A percentile compares a stretch with the other conserved stretches of the same genome.
Conservation (phyloP, 2,797 vertebrate genomes). For the Pantherophis vulpinus region DNA sequence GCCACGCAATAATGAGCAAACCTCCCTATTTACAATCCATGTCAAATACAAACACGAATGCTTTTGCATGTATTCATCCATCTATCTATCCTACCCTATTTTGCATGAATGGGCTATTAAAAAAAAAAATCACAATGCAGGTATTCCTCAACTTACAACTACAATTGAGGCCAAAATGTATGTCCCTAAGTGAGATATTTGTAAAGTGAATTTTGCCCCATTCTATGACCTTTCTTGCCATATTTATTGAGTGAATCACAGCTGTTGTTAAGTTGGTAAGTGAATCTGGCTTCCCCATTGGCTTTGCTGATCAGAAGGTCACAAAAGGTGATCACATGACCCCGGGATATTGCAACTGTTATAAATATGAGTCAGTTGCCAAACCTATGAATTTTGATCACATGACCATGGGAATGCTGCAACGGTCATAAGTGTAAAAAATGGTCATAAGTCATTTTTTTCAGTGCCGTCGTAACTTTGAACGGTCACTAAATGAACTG, state of each 20-base stretch:
- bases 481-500: not conserved
- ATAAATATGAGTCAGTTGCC: not conserved
- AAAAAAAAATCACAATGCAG: not conserved
- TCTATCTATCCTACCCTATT: not conserved
- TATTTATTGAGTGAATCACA: not conserved
- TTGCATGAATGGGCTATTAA: not conserved
- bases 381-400: not conserved
- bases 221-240: not conserved
- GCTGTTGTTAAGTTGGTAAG: not conserved
- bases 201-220: not conserved
- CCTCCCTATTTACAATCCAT: not conserved
- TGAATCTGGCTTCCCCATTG: not conserved
- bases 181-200: not conserved
- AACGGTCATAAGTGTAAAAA: not conserved
- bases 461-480: not conserved
- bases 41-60: not conserved
- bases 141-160: not conserved
- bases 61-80: not conserved
- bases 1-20: not conserved
- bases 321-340: not conserved
- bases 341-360: not conserved
- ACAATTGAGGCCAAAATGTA: not conserved
- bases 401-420: not conserved
- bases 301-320: not conserved
- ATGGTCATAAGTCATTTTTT: not conserved